Conservation (phyloP, 2,113 vertebrate genomes). For the human region DNA sequence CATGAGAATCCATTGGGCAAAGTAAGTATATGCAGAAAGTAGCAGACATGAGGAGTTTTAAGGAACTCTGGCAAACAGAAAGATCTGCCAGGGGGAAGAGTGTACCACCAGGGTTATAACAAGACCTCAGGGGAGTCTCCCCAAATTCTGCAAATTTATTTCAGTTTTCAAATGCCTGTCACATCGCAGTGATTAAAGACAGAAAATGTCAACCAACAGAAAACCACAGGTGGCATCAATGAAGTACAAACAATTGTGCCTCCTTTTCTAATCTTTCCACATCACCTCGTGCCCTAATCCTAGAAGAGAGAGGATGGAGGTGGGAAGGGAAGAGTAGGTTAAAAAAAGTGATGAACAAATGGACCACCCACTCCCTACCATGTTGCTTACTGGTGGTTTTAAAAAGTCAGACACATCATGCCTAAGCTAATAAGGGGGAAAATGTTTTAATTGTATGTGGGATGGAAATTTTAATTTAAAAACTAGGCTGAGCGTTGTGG, state of each 20-base stretch:
- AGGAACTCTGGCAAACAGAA: background rate
- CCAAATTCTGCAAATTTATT: background rate
- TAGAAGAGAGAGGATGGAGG: background rate
- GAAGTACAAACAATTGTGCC: background rate
- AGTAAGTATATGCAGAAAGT: background rate
- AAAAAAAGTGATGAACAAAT: background rate
- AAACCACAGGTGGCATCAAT: background rate
- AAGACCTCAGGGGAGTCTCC: background rate
- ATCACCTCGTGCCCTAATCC: background rate
- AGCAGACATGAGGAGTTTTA: background rate
- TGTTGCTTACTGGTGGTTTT: background rate
- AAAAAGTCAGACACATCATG: background rate
- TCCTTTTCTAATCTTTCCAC: background rate
- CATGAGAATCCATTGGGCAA: background rate
- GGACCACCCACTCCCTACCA: background rate
- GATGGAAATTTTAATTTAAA: conserved; percentile 38
- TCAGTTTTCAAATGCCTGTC: background rate
- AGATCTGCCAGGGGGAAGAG: background rate
- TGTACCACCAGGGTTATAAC: rapidly evolving
- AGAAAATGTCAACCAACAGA: background rate
- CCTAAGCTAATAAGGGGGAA: background rate
- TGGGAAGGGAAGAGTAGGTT: background rate
- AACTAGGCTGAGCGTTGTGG: background rate
- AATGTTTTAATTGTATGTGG: background rate
- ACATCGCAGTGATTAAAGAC: background rate